These are phyloP conservation scores for Drosophila putrida DNA, from an alignment of 2,888 invertebrate genomes.

Conservation along the genomic window DNA sequence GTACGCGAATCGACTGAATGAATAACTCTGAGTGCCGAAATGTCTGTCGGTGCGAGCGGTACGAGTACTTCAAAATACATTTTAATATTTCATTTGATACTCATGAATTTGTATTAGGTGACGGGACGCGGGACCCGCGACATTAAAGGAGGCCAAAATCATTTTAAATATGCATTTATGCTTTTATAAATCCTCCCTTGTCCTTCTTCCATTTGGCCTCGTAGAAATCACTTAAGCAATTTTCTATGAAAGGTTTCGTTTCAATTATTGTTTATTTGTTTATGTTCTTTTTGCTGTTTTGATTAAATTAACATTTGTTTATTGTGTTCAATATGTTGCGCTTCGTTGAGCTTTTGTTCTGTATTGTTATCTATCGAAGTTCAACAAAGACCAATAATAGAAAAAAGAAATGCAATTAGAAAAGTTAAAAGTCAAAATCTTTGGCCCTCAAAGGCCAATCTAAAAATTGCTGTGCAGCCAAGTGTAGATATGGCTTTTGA, in stretches of 20 bases:
- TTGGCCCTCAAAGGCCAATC: slow-evolving; percentile 14
- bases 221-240: slow-evolving; percentile 47
- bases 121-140: not conserved
- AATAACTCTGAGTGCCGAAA: slow-evolving; percentile 41
- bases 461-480: slow-evolving; percentile 39
- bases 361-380: slow-evolving; percentile 3
- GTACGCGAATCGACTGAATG: slow-evolving; percentile 36
- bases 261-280: slow-evolving; percentile 64
- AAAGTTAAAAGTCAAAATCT: slow-evolving; percentile 48
- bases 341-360: slow-evolving; percentile 50
- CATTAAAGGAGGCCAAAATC: slow-evolving; percentile 44
- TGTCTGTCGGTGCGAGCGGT: no score
- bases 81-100: slow-evolving; percentile 74
- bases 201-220: slow-evolving; percentile 1
- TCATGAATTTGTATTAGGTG: slow-evolving; percentile 74
- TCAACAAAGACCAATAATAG: not conserved
- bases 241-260: slow-evolving; percentile 40
- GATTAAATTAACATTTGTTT: slow-evolving; percentile 76
- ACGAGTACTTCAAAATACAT: slow-evolving; percentile 58
- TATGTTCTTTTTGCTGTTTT: slow-evolving; percentile 51
- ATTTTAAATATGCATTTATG: slow-evolving; percentile 69
- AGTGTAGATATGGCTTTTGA: slow-evolving; percentile 23
- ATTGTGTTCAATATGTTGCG: slow-evolving; percentile 57
- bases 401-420: slow-evolving; percentile 53
- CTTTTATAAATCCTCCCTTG: slow-evolving; percentile 38